A percentile compares a stretch with the other conserved stretches of the same genome.
Conservation (phyloP, 2,113 vertebrate species). For the Lycaon pictus region DNA sequence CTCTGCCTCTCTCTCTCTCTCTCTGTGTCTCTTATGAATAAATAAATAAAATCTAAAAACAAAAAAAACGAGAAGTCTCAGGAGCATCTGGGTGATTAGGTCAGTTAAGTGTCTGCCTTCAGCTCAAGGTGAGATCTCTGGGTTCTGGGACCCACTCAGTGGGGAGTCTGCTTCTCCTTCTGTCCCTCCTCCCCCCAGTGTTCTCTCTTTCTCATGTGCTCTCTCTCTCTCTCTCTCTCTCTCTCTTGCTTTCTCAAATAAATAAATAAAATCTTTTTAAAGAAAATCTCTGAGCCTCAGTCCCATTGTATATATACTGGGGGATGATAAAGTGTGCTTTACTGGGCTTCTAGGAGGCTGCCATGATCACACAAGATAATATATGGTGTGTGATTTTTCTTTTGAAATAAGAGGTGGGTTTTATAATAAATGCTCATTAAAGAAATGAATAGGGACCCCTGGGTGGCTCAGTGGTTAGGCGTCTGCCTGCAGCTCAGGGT, state of each 20-base stretch:
- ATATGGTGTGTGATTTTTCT: not conserved
- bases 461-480: too few relatives aligned
- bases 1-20: too few relatives aligned
- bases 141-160: not conserved
- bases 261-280: not conserved
- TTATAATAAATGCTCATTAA: not conserved
- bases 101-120: not conserved
- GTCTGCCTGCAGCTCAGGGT: too few relatives aligned
- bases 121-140: not conserved
- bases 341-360: not conserved
- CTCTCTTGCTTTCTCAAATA: not conserved
- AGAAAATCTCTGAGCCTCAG: not conserved
- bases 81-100: not conserved
- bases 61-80: not conserved
- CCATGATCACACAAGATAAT: not conserved
- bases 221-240: too few relatives aligned
- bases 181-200: too few relatives aligned
- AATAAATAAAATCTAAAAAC: too few relatives aligned
- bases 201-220: not conserved
- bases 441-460: not conserved
- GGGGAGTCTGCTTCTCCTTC: not conserved
- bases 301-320: not conserved
- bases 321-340: not conserved
- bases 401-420: not conserved
- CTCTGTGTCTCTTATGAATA: too few relatives aligned